Evolutionary conservation across 2,797 vertebrate genomes (phyloP), one percentile per base, ranked within the genome.

Genomic region (Microctenopoma stevenorrisi): DNA sequence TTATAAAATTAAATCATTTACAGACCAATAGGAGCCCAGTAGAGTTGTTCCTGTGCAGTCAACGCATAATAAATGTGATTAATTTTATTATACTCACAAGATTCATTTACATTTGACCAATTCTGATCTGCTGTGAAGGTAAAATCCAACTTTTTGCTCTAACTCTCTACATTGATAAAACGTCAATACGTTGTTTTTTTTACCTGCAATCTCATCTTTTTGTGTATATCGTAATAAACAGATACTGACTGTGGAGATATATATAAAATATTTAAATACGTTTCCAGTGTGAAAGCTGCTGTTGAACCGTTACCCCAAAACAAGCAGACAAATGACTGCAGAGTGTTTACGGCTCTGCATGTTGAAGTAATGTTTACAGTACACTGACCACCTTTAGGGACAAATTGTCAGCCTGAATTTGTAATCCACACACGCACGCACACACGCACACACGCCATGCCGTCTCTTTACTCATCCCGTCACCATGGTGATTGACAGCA

Each of bases 401-500:
- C 46, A 2, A 54, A 52, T 50, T 64, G 82, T 78, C 86, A 79
- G 58, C 74, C 77, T 76, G 59, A 82, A 68, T 85, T 78, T 77
- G 59, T 47, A 22, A 22, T 22, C 22, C 22, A 1, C 22, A 22
- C 22, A 22, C 22, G 2, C 22, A 22, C 22, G 2, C 22, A 22
- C 22, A 22, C 22, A 22, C 22, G 2, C 22, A 22, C 22, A 22
- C 22, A 22, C 22, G 22, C 22, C 22, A 22, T 22, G 22, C 22
- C 48, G 49, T 78, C 64, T 73, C 61, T 56, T 78, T 68, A 7
- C 61, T 81, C 74, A n/a, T 54, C 22, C 22, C 5, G 48, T 82
- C 68, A 4, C 68, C 74, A 57, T 69, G 69, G 73, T 83, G 87
- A 91, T 81, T 84, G 90, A 90, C 86, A 86, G 85, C 81, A 59